These are phyloP conservation scores for Myotis yumanensis DNA, from an alignment of 2,113 vertebrate genomes.

Conservation along the genomic window DNA sequence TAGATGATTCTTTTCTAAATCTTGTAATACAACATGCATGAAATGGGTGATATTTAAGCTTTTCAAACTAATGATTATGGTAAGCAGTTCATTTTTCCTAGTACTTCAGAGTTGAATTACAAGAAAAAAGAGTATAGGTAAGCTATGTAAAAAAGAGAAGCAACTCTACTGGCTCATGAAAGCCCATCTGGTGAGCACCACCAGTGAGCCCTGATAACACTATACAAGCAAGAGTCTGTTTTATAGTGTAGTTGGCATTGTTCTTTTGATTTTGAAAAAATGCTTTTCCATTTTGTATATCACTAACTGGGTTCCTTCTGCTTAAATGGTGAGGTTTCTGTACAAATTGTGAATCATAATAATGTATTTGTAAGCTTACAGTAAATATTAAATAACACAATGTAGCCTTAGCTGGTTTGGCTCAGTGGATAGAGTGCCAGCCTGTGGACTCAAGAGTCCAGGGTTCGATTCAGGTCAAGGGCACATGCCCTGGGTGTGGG, in stretches of 20 bases:
- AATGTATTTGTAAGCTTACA: neutral
- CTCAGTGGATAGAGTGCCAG: no score
- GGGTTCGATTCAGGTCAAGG: no score
- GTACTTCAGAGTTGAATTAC: constrained; percentile 49
- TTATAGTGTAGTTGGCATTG: neutral
- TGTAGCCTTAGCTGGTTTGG: no score
- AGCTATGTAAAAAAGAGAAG: constrained; percentile 43
- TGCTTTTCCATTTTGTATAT: constrained; percentile 5
- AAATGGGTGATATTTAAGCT: constrained; percentile 70
- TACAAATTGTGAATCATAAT: constrained; percentile 33
- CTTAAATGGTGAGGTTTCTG: constrained; percentile 9
- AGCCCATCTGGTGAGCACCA: neutral
- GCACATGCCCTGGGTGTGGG: no score
- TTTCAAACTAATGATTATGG: constrained; percentile 60
- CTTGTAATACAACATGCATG: constrained; percentile 40
- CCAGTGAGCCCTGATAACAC: neutral
- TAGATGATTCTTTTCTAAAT: constrained; percentile 48
- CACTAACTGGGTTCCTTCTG: neutral
- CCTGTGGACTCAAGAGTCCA: no score
- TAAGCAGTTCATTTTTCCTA: constrained; percentile 54
- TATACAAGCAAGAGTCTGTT: neutral
- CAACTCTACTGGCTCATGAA: constrained; percentile 31
- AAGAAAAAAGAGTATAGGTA: constrained; percentile 31
- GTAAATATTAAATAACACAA: constrained; percentile 31
- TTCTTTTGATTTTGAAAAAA: constrained; percentile 40